Percentiles rank a stretch among this genome's conserved stretches.
Evolutionary conservation across 1,140 invertebrate genomes (phyloP).

Genomic region (Drosophila eugracilis): DNA sequence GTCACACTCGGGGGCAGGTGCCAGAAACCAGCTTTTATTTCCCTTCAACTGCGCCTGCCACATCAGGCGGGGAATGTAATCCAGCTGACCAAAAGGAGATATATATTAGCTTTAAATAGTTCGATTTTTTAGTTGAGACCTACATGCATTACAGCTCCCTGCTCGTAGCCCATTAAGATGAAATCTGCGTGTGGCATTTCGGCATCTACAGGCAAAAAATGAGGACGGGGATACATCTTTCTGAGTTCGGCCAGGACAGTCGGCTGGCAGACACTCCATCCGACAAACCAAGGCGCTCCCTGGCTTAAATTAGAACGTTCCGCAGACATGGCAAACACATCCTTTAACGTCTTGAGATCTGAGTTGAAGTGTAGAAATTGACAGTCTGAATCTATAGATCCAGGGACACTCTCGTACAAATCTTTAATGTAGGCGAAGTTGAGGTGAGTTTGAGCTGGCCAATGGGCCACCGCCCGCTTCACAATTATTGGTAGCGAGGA

Average conservation of each 20-base stretch:
- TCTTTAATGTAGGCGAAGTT: constrained; percentile 91
- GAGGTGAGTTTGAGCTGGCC: constrained; percentile 91
- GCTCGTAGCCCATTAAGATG: constrained; percentile 96
- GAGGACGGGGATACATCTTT: constrained; percentile 91
- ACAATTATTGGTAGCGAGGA: constrained; percentile 92
- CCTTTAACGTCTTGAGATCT: constrained; percentile 90
- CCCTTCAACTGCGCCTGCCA: constrained; percentile 97
- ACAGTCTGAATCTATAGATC: constrained; percentile 91
- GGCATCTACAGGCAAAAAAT: constrained; percentile 95
- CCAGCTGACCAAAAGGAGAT: constrained; percentile 88
- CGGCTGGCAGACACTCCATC: constrained; percentile 96
- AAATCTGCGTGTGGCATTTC: constrained; percentile 96
- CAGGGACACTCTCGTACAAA: constrained; percentile 89
- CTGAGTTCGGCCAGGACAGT: constrained; percentile 90
- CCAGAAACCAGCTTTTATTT: constrained; percentile 93
- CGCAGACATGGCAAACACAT: constrained; percentile 92
- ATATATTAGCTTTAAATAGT: neutral
- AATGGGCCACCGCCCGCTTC: constrained; percentile 90
- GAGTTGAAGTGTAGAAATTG: constrained; percentile 96
- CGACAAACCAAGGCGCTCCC: constrained; percentile 94
- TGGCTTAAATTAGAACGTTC: constrained; percentile 87
- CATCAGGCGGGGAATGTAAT: constrained; percentile 95
- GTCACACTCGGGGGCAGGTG: constrained; percentile 95
- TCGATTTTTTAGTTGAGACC: constrained; percentile 61
- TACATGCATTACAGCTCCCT: constrained; percentile 97